Evolutionary conservation across 2,797 vertebrate species (phyloP), one percentile per base, ranked within the genome.

Genomic region (Allobates femoralis): DNA sequence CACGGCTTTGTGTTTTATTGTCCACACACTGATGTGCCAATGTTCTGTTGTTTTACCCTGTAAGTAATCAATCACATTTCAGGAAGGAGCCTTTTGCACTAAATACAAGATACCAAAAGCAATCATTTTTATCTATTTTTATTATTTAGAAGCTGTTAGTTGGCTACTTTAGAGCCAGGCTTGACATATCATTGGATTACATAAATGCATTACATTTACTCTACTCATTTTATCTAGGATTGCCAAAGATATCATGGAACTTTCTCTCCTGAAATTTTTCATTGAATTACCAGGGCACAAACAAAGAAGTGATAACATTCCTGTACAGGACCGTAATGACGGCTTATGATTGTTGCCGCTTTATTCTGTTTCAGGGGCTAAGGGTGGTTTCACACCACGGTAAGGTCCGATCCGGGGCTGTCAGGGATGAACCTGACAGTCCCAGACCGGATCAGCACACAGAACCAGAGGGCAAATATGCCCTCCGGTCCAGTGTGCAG

Each of bases 1-100:
- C 6, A 83, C 51, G 64, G 56, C n/a, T 30, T 76, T 76, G 19
- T 64, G n/a, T 64, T 84, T 58, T 76, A 34, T 81, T 76, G 26
- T 75, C 30, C 62, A 62, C 56, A 64, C 32, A 64, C 19, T 76
- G 19, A 15, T 41, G 16, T 76, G 82, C 26, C 56, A 75, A 28
- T 62, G 32, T 76, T 34, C 53, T 8, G 21, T 60, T 60, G 30
- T 18, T 77, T 71, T 41, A 41, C 67, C 34, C 34, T 50, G 71
- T 18, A 14, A 46, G 37, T 73, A 73, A 46, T 73, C 69, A 74
- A 26, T 74, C 14, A 2, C 12, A 19, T n/a, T 41, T 69, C 66
- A 37, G 32, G 37, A 23, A 18, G 32, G n/a, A 46, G 23, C 71
- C 71, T 26, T 50, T 12, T 74, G 46, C 14, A 26, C 41, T 26